A percentile compares a stretch with the other conserved stretches of the same genome.
Evolutionary conservation across 2,888 invertebrate genomes (phyloP).

Genomic region (Pharmacophagus antenor): DNA sequence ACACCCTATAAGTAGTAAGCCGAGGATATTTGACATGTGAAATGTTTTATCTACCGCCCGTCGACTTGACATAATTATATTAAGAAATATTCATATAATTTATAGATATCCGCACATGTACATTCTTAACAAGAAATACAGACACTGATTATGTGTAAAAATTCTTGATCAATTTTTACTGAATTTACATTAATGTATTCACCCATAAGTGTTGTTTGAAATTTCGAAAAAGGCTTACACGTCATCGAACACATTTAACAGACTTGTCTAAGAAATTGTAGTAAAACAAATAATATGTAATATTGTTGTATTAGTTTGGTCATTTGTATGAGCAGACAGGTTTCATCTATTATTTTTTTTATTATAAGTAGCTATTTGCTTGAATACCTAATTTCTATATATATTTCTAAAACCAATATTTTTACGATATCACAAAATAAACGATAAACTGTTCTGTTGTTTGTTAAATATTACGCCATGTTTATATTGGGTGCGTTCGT

Average conservation of each 20-base stretch:
- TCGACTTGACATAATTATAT: no score
- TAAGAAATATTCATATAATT: no score
- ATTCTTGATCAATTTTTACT: no score
- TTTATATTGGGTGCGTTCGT: neutral
- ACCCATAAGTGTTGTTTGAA: constrained; percentile 5
- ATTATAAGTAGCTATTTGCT: neutral
- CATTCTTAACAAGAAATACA: no score
- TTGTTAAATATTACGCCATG: constrained; percentile 3
- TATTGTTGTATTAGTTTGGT: constrained; percentile 4
- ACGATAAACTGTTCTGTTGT: neutral
- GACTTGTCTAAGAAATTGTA: constrained; percentile 3
- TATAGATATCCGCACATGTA: no score
- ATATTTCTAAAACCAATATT: neutral
- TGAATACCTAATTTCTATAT: neutral
- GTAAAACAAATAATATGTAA: constrained; percentile 17
- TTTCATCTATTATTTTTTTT: neutral
- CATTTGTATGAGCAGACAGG: neutral
- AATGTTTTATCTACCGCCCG: no score
- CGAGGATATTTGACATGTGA: no score
- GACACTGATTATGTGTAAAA: no score
- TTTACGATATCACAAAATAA: neutral
- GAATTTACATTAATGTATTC: neutral
- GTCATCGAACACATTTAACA: constrained; percentile 17
- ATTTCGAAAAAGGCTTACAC: constrained; percentile 24
- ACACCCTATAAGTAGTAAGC: no score